Percentiles rank a stretch among this genome's conserved stretches.
Evolutionary conservation across 2,113 vertebrate species (phyloP).

Genomic region (Nannospalax galili): DNA sequence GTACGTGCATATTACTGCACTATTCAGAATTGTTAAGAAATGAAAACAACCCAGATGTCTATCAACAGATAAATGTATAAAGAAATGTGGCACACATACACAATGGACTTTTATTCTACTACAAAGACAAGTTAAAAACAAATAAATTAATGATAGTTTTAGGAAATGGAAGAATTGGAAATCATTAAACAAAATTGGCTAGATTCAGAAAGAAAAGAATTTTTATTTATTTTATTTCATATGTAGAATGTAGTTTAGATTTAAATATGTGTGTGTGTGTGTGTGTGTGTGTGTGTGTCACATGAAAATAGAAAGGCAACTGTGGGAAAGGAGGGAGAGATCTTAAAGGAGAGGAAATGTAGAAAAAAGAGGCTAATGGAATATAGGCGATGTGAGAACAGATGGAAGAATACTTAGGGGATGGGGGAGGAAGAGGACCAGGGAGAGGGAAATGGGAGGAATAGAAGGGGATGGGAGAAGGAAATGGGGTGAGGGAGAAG

Average conservation of each 20-base stretch:
- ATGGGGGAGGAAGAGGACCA: not conserved
- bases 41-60: not conserved
- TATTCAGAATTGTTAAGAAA: not conserved
- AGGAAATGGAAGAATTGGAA: not conserved
- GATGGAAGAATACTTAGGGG: not conserved
- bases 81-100: not conserved
- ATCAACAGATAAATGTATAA: not conserved
- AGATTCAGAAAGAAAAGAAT: not conserved
- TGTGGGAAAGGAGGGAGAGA: too few relatives aligned
- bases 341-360: not conserved
- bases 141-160: not conserved
- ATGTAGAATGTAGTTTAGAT: not conserved
- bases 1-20: not conserved
- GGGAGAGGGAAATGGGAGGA: not conserved
- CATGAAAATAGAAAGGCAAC: not conserved
- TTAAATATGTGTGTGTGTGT: not conserved
- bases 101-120: not conserved
- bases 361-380: not conserved
- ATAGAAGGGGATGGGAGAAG: not conserved
- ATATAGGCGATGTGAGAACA: not conserved
- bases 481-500: not conserved
- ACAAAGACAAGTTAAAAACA: not conserved
- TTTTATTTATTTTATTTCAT: not conserved
- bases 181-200: not conserved
- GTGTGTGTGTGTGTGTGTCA: not conserved